A percentile compares a stretch with the other conserved stretches of the same genome.
Conservation (phyloP, 1,140 invertebrate species). For the Saccostrea cuccullata region DNA sequence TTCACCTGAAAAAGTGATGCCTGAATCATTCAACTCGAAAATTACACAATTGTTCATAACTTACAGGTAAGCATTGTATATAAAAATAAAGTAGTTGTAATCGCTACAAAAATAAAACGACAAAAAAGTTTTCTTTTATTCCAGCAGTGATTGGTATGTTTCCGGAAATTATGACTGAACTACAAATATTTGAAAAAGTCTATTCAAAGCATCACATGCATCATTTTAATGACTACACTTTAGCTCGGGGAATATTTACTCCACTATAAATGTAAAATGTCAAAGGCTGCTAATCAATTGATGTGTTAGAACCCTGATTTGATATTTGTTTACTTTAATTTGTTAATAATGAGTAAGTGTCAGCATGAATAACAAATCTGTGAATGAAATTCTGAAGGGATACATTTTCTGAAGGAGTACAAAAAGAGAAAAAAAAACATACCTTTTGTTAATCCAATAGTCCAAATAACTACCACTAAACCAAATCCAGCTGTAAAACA, state of each 20-base stretch:
- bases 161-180: background rate
- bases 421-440: background rate
- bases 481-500: constrained; percentile 7
- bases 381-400: background rate
- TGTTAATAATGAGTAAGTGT: background rate
- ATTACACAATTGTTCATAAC: no score
- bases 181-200: background rate
- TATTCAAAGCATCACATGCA: background rate
- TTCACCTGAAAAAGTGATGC: background rate
- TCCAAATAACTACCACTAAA: background rate
- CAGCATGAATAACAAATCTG: background rate
- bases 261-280: background rate
- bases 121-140: background rate
- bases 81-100: background rate
- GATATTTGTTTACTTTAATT: background rate
- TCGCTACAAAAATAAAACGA: background rate
- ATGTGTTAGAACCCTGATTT: background rate
- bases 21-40: background rate
- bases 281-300: background rate
- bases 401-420: background rate
- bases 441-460: constrained; percentile 13
- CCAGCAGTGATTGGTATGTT: background rate
- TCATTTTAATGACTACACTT: background rate
- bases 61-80: no score
- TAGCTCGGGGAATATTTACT: background rate